phyloP scores from a whole-genome alignment of 2,113 vertebrate species.

The Rhizomys pruinosus region DNA sequence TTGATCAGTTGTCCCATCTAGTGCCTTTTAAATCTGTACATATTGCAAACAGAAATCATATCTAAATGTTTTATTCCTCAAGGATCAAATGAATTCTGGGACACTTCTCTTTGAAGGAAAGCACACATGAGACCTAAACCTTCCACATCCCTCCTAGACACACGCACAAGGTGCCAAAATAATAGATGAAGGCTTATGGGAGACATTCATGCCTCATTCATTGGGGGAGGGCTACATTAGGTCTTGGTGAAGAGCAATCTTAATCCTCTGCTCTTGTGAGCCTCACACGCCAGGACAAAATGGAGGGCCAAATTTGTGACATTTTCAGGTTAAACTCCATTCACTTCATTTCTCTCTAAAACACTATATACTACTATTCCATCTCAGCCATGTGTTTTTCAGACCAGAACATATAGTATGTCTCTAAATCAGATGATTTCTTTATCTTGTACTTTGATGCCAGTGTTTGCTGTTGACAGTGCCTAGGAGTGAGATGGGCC shows the following conservation, averaged over 20 bases:
- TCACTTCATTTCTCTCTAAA: constrained; percentile 2
- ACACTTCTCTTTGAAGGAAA: not conserved
- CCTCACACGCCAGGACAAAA: not conserved
- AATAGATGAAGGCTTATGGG: not conserved
- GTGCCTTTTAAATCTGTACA: constrained; percentile 40
- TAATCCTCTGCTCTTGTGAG: not conserved
- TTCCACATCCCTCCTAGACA: not conserved
- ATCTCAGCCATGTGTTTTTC: not conserved
- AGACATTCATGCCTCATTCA: not conserved
- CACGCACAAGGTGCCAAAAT: not conserved
- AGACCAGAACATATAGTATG: not conserved
- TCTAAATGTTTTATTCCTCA: constrained; percentile 46
- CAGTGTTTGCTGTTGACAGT: not conserved
- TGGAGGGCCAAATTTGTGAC: not conserved
- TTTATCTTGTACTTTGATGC: not conserved
- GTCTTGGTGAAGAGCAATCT: not conserved
- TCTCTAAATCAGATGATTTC: not conserved
- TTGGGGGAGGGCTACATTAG: not conserved
- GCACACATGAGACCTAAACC: not conserved
- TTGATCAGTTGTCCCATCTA: not conserved
- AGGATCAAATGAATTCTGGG: not conserved
- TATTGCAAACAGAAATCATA: constrained; percentile 36
- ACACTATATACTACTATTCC: not conserved
- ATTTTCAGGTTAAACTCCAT: not conserved
- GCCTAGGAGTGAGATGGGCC: not conserved